Evolutionary conservation across 1,140 invertebrate species (phyloP).

Genomic region (Neuroterus valhalla): DNA sequence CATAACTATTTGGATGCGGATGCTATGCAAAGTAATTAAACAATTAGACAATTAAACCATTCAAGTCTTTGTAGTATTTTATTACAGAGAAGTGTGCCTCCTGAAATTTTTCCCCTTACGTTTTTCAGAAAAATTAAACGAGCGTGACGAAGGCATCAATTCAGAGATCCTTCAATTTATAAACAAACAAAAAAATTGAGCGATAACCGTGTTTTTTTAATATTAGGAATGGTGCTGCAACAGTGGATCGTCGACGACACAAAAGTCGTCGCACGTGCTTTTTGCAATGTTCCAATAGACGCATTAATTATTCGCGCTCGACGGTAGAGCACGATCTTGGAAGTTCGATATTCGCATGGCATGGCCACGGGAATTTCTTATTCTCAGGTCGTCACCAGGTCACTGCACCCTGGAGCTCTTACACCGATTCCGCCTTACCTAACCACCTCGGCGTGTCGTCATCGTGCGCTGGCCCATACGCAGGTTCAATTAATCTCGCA

Average conservation of each 20-base stretch:
- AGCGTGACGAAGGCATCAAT: no score
- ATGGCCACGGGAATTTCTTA: background rate
- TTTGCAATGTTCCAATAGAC: background rate
- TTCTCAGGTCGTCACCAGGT: constrained; percentile 11
- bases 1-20: background rate
- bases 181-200: no score
- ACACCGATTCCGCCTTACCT: constrained; percentile 3
- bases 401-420: constrained; percentile 12
- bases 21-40: no score
- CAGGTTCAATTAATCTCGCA: constrained; percentile 11
- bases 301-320: background rate
- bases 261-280: background rate
- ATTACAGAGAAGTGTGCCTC: no score
- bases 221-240: background rate
- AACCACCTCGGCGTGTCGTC: background rate
- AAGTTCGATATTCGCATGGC: constrained; percentile 12
- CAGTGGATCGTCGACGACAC: background rate
- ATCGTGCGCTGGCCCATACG: constrained; percentile 7
- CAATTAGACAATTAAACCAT: no score
- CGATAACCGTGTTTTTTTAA: no score
- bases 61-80: no score
- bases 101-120: no score
- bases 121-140: no score
- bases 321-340: background rate
- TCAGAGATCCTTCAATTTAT: no score